phyloP scores from a whole-genome alignment of 2,113 vertebrate species.

The Dromas ardeola region DNA sequence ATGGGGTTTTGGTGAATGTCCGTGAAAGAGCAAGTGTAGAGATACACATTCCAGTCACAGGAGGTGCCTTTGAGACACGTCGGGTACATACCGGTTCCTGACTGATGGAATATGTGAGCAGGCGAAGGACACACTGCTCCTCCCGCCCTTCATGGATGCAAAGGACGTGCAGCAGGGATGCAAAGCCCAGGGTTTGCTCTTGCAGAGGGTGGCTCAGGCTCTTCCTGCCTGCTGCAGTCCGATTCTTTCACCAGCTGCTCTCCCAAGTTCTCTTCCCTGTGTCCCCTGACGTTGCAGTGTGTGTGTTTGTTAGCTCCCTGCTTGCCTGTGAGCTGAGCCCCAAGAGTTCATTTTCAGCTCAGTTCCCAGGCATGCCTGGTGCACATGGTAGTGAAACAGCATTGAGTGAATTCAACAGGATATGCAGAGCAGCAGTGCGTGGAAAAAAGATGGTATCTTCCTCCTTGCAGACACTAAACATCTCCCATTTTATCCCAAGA shows the following conservation, averaged over 20 bases:
- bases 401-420: background rate
- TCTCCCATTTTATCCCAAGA: background rate
- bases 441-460: background rate
- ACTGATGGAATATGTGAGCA: background rate
- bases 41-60: accelerated
- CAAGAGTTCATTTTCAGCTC: background rate
- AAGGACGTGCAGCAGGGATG: background rate
- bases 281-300: background rate
- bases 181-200: background rate
- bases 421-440: background rate
- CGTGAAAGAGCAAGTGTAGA: background rate
- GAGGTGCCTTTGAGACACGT: background rate
- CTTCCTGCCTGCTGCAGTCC: background rate
- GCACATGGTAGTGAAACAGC: no score
- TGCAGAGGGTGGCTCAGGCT: background rate
- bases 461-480: background rate
- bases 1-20: background rate
- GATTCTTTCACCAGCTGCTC: background rate
- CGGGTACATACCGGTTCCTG: background rate
- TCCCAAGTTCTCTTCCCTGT: background rate
- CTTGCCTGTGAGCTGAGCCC: background rate
- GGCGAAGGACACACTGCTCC: background rate
- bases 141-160: background rate
- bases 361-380: background rate
- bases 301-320: background rate